Evolutionary conservation across 2,113 vertebrate species (phyloP), one percentile per base, ranked within the genome.

Genomic region (Limnothrissa miodon): DNA sequence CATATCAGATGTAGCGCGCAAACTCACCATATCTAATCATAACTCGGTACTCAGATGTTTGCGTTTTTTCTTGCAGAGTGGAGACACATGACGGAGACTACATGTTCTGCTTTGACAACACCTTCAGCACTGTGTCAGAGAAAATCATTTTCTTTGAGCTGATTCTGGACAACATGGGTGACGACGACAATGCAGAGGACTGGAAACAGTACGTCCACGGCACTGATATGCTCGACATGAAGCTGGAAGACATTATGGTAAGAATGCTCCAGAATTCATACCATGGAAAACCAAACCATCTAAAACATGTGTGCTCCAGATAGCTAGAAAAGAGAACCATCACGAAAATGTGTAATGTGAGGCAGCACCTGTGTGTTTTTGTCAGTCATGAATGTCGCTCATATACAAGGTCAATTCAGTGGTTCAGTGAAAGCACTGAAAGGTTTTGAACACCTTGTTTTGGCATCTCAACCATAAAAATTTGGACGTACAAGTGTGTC

Each of bases 61-160:
- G 6, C n/a, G n/a, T 13, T 8, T 39, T 6, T 17, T 33, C 15
- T 79, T 70, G 53, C 93, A 99, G 98, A 5, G 87, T 99, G 80
- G 97, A 99, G 91, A 96, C 97, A 0, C 95, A 97, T 88, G 96
- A 96, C 15, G 98, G 98, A 42, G 98, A 99, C 93, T 99, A 99
- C 90, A 97, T 96, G 96, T 98, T 99, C 92, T 99, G 98, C 91
- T 99, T 99, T 87, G 98, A 99, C 92, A 99, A 99, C 93, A 95
- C 96, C 4, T 99, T 99, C 92, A 99, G 97, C 86, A 89, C 95
- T 0, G 92, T 99, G 87, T 99, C 97, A 0, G 97, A 99, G 91
- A 99, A 99, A 91, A 94, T 99, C n/a, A 96, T 99, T 91, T 99
- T 99, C 94, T 99, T 99, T 89, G 97, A 99, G 92, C 88, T 99